These are phyloP conservation scores for Dendrolimus kikuchii DNA, from an alignment of 1,140 invertebrate species.

Conservation along the genomic window DNA sequence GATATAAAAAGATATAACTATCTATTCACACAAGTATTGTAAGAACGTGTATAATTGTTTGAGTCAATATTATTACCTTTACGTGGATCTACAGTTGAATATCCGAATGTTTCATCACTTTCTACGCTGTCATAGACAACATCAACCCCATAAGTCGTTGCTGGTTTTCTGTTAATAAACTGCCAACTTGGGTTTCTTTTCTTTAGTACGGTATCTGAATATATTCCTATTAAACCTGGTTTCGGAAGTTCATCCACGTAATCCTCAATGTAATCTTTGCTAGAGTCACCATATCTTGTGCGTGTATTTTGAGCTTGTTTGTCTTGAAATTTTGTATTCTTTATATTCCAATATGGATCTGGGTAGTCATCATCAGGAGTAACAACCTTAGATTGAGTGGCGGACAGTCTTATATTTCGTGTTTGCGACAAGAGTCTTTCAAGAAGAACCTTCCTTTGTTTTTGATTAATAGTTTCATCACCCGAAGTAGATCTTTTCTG, in stretches of 20 bases:
- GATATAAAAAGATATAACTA: no score
- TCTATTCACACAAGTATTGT: no score
- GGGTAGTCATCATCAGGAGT: conserved; percentile 37
- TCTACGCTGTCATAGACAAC: conserved; percentile 35
- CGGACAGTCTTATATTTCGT: conserved; percentile 13
- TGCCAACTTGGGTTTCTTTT: conserved; percentile 25
- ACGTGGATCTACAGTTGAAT: conserved; percentile 54
- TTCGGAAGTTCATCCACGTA: conserved; percentile 44
- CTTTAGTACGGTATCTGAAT: conserved; percentile 36
- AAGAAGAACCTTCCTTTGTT: conserved; percentile 21
- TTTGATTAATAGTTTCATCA: conserved; percentile 19
- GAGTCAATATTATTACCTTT: conserved; percentile 24
- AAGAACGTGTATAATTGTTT: neutral
- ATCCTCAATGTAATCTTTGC: conserved; percentile 27
- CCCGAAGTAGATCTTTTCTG: conserved; percentile 29
- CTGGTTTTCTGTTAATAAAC: conserved; percentile 25
- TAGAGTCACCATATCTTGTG: conserved; percentile 8
- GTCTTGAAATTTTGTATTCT: conserved; percentile 34
- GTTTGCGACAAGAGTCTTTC: conserved; percentile 17
- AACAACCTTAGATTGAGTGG: conserved; percentile 25
- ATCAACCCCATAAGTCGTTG: conserved; percentile 4
- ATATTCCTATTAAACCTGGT: conserved; percentile 48
- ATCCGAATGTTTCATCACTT: conserved; percentile 32
- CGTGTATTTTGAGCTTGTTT: conserved; percentile 11
- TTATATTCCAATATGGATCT: conserved; percentile 60